These are phyloP conservation scores for Neolamprologus tretocephalus DNA, from an alignment of 2,113 vertebrate species.

Conservation along the genomic window DNA sequence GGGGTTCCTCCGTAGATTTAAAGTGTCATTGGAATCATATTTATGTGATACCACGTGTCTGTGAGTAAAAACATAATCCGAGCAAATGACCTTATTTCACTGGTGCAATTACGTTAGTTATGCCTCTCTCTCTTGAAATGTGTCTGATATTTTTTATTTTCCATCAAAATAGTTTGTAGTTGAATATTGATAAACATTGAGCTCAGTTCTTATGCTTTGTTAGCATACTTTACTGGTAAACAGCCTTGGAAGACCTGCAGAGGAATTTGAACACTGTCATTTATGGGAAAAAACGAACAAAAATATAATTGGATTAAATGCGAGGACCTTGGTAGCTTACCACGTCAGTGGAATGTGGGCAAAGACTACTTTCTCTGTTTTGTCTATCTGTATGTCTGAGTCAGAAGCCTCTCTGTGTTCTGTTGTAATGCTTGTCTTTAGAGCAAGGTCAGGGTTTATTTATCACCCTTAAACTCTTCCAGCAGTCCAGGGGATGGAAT, in stretches of 20 bases:
- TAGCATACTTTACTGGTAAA: background rate
- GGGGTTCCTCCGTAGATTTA: background rate
- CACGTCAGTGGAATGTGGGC: background rate
- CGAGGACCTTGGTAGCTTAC: background rate
- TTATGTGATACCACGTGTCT: background rate
- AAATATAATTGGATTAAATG: background rate
- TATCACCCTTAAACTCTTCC: background rate
- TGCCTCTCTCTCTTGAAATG: background rate
- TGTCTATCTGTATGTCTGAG: background rate
- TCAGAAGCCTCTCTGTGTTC: background rate
- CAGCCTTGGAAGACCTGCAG: background rate
- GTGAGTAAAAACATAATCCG: rapidly evolving
- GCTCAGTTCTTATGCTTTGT: background rate
- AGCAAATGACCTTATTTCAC: background rate
- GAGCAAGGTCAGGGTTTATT: background rate
- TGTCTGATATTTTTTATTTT: background rate
- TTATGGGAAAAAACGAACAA: background rate
- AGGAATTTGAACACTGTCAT: rapidly evolving
- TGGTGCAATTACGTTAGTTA: rapidly evolving
- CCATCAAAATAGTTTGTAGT: background rate
- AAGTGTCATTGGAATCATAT: background rate
- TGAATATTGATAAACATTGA: background rate
- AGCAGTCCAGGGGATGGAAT: background rate
- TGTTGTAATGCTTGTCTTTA: background rate
- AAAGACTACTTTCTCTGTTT: background rate